Conservation (phyloP, 2,113 vertebrate species). For the Rousettus leschenaultii region DNA sequence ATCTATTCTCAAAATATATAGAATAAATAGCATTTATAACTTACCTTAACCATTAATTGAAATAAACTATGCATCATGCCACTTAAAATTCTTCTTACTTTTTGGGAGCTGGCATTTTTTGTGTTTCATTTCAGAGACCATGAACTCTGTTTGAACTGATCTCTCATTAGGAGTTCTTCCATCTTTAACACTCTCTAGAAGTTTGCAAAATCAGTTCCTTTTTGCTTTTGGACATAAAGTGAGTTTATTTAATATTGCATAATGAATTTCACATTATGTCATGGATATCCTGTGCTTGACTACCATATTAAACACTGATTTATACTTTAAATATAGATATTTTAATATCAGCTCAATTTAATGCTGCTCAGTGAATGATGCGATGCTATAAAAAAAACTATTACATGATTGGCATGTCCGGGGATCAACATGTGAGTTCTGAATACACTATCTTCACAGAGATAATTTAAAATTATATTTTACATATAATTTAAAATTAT, state of each 20-base stretch:
- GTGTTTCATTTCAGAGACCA: constrained; percentile 77
- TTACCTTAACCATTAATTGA: background rate
- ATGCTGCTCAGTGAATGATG: background rate
- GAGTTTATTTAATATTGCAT: constrained; percentile 58
- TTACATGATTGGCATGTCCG: background rate
- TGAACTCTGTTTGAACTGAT: constrained; percentile 80
- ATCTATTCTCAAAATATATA: background rate
- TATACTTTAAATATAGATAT: background rate
- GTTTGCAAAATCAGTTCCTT: constrained; percentile 84
- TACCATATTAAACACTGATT: constrained; percentile 29
- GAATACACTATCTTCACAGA: background rate
- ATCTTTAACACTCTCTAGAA: constrained; percentile 73
- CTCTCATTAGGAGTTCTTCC: constrained; percentile 80
- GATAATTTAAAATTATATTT: background rate
- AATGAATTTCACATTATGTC: constrained; percentile 4
- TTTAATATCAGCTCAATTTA: constrained; percentile 51
- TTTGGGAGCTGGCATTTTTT: constrained; percentile 10
- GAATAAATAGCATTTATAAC: background rate
- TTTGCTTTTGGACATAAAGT: constrained; percentile 84
- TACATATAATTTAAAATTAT: background rate
- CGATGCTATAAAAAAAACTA: background rate
- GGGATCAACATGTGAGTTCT: background rate
- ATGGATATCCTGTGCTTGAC: background rate
- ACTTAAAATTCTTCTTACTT: background rate
- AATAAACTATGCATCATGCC: background rate